Conservation (phyloP, 2,888 invertebrate species). For the Machimus rusticus region DNA sequence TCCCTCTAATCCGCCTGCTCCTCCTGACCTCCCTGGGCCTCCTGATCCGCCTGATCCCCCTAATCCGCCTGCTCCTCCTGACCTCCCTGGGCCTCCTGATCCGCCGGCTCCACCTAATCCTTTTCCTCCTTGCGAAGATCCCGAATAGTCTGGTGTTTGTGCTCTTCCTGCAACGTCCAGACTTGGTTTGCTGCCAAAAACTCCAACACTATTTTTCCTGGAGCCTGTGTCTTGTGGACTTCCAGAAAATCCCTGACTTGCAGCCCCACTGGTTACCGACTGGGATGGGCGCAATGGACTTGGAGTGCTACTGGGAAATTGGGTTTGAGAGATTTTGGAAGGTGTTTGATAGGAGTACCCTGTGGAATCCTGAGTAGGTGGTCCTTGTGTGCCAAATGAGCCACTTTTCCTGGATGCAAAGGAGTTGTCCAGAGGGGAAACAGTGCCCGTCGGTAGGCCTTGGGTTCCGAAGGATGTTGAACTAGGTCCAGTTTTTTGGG, state of each 20-base stretch:
- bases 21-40: no score
- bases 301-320: not conserved
- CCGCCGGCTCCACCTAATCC: no score
- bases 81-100: no score
- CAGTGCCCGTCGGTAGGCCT: not conserved
- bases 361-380: not conserved
- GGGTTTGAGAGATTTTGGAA: not conserved
- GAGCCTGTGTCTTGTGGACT: not conserved
- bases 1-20: no score
- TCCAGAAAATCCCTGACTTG: not conserved
- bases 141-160: not conserved
- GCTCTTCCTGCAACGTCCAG: not conserved
- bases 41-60: no score
- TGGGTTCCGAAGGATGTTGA: not conserved
- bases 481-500: not conserved
- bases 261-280: not conserved
- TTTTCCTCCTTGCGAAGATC: not conserved
- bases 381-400: not conserved
- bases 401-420: not conserved
- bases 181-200: not conserved
- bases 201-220: not conserved
- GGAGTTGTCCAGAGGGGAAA: not conserved
- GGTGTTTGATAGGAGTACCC: not conserved
- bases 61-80: no score
- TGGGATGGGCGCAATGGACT: not conserved